Base-by-base conservation (phyloP, 1,140 invertebrate species). In the Drosophila triauraria region DNA sequence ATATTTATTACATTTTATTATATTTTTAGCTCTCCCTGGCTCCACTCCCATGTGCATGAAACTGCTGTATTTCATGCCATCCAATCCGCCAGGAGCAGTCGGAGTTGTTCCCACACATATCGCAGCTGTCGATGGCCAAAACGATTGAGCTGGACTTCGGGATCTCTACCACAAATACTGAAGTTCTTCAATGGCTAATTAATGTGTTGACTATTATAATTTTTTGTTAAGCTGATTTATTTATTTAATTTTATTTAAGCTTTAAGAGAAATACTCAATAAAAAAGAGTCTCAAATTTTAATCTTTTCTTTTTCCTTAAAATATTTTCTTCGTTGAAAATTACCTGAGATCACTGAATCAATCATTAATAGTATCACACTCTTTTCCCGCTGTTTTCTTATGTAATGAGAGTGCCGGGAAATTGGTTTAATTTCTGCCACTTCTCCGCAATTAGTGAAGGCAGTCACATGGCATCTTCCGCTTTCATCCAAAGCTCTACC, bases 31-130 rank as follows among this genome's bases (percentile, higher is more conserved):
- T 77, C 81, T 0, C 40, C 46, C 17, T 88, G 80, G 80, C 35
- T 83, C 4, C 59, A 81, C 4, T 20, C 74, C 0, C n/a, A 57
- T 43, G 46, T 84, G 1, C 77, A 78, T 57, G 84, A 69, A 44
- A 88, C 84, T 9, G 84, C 84, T 4, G 78, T 90, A 3, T 78
- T 63, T 27, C 62, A 65, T 13, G 84, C 84, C 59, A 74, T 88
- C n/a, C 59, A 84, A 56, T 44, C 54, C 13, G 74, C 85, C 1
- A 75, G 57, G 10, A 63, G 44, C 47, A 77, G 42, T 17, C 35
- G 51, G 23, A 84, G 38, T 40, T 90, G 84, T 12, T 30, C 2
- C 0, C 56, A 70, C 10, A 57, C 56, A 8, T 88, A 79, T 51
- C 78, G 48, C 12, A 78, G 58, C 32, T 88, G 84, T 50, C 62